Conservation (phyloP, 2,888 invertebrate genomes). For the Hydraecia micacea region DNA sequence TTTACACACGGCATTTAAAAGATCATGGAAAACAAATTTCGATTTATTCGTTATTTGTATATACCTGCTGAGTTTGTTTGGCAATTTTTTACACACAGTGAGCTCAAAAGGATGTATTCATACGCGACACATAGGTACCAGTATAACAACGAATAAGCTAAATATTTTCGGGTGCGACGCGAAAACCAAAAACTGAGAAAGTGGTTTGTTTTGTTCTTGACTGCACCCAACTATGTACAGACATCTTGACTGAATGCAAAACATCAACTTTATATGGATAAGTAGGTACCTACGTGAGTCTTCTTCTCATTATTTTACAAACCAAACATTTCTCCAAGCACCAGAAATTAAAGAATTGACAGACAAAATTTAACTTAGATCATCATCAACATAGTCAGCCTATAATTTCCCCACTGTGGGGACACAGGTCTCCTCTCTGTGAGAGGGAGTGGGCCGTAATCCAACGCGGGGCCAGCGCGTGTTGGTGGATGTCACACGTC, state of each 20-base stretch:
- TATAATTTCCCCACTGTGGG: no score
- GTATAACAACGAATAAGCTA: neutral
- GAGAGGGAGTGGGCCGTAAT: no score
- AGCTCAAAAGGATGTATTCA: slow-evolving; percentile 14
- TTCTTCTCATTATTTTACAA: neutral
- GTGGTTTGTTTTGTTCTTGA: neutral
- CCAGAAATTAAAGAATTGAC: neutral
- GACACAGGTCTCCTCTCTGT: no score
- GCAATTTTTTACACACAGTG: slow-evolving; percentile 18
- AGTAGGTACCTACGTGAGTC: neutral
- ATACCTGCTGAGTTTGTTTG: slow-evolving; percentile 24
- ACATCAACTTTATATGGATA: neutral
- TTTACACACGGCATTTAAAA: no score
- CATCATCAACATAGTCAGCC: no score
- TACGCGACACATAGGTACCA: neutral
- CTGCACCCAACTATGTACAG: neutral
- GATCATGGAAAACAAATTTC: no score
- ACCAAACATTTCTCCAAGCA: neutral
- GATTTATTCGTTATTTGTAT: no score
- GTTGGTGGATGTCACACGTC: no score
- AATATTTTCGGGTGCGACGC: neutral
- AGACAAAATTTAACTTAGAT: neutral
- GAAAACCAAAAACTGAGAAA: neutral
- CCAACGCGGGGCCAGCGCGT: no score
- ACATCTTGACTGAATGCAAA: neutral